Percentiles rank a stretch among this genome's conserved stretches.
Evolutionary conservation across 1,140 invertebrate species (phyloP).

Genomic region (Hyles vespertilio): DNA sequence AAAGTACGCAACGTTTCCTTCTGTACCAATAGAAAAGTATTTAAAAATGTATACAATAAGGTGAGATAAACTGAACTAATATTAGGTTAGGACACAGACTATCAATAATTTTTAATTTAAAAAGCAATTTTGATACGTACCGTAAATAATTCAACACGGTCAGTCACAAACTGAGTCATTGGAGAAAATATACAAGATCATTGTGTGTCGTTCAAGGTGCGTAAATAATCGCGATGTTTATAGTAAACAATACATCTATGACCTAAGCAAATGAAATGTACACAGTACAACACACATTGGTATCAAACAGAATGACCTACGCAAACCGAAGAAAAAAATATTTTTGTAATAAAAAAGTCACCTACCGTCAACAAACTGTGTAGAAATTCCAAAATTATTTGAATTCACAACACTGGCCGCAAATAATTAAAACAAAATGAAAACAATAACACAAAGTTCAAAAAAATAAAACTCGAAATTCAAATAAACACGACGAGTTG

Average conservation of each 20-base stretch:
- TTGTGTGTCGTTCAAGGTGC: neutral
- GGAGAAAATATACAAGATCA: slow-evolving; percentile 3
- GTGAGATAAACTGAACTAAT: no score
- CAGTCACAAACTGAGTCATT: slow-evolving; percentile 10
- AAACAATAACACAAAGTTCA: slow-evolving; percentile 4
- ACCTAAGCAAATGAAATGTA: no score
- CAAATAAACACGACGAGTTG: slow-evolving; percentile 24
- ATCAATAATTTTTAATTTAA: no score
- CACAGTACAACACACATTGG: neutral
- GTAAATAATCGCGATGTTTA: slow-evolving; percentile 2
- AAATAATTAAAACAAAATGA: slow-evolving; percentile 9
- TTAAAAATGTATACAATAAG: no score
- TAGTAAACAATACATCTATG: slow-evolving; percentile 1
- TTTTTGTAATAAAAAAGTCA: slow-evolving; percentile 3
- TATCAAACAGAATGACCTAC: neutral
- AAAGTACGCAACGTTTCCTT: no score
- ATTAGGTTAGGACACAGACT: no score
- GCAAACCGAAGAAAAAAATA: slow-evolving; percentile 1
- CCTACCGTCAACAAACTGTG: slow-evolving; percentile 11
- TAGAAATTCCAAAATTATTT: slow-evolving; percentile 2
- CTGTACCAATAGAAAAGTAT: no score
- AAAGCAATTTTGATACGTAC: no score
- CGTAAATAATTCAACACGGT: neutral
- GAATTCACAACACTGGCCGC: slow-evolving; percentile 1
- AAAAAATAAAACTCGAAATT: slow-evolving; percentile 26